Conservation (phyloP, 2,113 vertebrate species). For the Psettodes erumei region DNA sequence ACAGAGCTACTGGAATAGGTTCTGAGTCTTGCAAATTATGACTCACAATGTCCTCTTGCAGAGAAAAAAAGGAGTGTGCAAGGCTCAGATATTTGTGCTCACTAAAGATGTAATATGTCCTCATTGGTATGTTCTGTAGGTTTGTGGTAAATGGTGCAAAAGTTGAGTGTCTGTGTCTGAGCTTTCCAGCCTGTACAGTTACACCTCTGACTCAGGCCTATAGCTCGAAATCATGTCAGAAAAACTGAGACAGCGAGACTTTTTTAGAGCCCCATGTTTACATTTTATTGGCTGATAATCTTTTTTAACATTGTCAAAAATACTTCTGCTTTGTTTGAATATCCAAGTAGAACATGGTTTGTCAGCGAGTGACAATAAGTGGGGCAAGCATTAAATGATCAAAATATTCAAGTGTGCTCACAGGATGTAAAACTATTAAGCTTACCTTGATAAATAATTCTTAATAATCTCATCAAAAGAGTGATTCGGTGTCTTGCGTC, state of each 20-base stretch:
- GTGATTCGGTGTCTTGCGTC: not conserved
- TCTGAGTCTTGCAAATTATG: too few species aligned
- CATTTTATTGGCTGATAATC: conserved; percentile 13
- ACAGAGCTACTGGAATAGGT: too few species aligned
- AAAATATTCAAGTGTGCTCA: too few species aligned
- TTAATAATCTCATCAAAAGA: conserved; percentile 17
- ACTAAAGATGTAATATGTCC: not conserved
- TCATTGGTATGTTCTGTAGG: not conserved
- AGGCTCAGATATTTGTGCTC: not conserved
- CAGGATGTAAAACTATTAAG: not conserved
- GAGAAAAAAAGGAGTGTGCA: not conserved
- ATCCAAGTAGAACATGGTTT: not conserved
- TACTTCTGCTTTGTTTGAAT: conserved; percentile 11
- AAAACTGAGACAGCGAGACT: conserved; percentile 30
- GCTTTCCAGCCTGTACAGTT: conserved; percentile 2
- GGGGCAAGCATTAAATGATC: too few species aligned
- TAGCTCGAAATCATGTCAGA: conserved; percentile 11
- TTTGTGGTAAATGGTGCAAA: not conserved
- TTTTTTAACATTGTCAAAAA: conserved; percentile 12
- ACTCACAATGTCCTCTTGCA: not conserved
- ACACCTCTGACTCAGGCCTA: not conserved
- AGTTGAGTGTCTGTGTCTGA: conserved; percentile 2
- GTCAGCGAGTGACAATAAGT: conserved; percentile 14
- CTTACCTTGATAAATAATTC: not conserved
- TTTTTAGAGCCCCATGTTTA: conserved; percentile 29